These are phyloP conservation scores for Trematomus bernacchii DNA, from an alignment of 2,797 vertebrate genomes.

Conservation along the genomic window DNA sequence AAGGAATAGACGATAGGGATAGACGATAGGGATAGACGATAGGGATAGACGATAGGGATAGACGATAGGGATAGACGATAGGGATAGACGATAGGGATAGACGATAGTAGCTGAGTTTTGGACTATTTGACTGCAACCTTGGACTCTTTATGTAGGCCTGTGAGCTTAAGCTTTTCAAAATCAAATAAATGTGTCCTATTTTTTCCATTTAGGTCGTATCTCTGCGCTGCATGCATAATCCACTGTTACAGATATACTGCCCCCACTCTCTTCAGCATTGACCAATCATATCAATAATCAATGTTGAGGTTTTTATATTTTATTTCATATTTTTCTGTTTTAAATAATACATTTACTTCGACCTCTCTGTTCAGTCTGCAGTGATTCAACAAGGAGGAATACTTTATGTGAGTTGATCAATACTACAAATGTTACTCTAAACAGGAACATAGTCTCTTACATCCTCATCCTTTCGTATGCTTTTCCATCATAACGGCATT, in stretches of 20 bases:
- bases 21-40: no score
- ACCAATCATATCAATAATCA: slow-evolving; percentile 22
- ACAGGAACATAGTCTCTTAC: slow-evolving; percentile 26
- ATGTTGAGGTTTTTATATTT: slow-evolving; percentile 5
- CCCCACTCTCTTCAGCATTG: slow-evolving; percentile 3
- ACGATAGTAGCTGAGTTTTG: no score
- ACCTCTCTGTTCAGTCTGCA: slow-evolving; percentile 37
- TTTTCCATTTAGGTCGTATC: no score
- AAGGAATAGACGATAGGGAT: no score
- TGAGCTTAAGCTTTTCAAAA: no score
- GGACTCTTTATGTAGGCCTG: no score
- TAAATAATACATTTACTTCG: slow-evolving; percentile 24
- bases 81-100: no score
- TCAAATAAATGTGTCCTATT: no score
- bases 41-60: no score
- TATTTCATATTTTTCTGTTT: slow-evolving; percentile 10
- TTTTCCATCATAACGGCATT: slow-evolving; percentile 20
- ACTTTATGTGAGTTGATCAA: slow-evolving; percentile 48
- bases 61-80: no score
- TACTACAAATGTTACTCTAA: slow-evolving; percentile 34
- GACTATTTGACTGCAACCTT: no score
- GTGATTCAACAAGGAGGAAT: slow-evolving; percentile 50
- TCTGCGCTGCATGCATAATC: no score
- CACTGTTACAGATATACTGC: background rate
- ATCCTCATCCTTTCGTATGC: slow-evolving; percentile 3